phyloP scores from a whole-genome alignment of 2,888 invertebrate genomes.

The Adelphocoris suturalis region DNA sequence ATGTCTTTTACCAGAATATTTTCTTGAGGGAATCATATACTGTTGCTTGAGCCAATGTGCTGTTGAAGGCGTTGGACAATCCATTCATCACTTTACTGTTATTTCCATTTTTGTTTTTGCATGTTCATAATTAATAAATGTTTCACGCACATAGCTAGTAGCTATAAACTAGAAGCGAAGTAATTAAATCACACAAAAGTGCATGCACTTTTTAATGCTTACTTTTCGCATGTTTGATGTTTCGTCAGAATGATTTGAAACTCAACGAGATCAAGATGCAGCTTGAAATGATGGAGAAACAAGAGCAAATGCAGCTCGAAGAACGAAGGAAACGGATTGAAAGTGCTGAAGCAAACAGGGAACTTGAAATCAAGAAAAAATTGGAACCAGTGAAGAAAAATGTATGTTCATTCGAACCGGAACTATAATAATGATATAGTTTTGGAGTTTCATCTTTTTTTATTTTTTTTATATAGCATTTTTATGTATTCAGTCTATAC shows the following conservation, averaged over 20 bases:
- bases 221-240: constrained; percentile 48
- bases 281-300: constrained; percentile 83
- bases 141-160: too few relatives aligned
- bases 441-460: too few relatives aligned
- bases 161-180: too few relatives aligned
- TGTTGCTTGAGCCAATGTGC: too few relatives aligned
- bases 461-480: too few relatives aligned
- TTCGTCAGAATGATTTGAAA: constrained; percentile 83
- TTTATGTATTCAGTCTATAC: too few relatives aligned
- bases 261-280: constrained; percentile 85
- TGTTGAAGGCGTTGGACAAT: too few relatives aligned
- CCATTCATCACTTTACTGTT: too few relatives aligned
- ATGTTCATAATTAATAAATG: too few relatives aligned
- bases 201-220: constrained; percentile 48
- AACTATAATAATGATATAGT: not conserved
- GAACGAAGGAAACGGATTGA: constrained; percentile 92
- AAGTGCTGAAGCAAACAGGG: constrained; percentile 79
- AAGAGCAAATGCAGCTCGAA: constrained; percentile 90
- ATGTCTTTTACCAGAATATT: too few relatives aligned
- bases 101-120: too few relatives aligned
- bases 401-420: constrained; percentile 81
- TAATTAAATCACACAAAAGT: not conserved
- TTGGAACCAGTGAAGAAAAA: constrained; percentile 90
- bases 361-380: constrained; percentile 73
- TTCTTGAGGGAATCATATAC: too few relatives aligned